Evolutionary conservation across 35 echinoderm and acorn worm species (phyloP).

Genomic region (Chiridota heheva): DNA sequence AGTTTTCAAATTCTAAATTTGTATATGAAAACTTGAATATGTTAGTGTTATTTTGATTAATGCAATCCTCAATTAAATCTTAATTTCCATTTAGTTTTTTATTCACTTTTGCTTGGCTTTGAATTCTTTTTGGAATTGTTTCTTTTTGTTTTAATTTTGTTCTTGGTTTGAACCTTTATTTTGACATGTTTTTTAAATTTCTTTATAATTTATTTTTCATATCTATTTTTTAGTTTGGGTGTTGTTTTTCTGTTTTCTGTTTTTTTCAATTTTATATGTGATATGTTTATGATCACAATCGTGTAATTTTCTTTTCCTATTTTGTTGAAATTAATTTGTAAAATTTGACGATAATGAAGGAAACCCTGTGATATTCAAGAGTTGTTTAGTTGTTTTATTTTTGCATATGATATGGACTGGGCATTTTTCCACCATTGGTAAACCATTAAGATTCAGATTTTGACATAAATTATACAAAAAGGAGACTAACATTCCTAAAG

Average conservation of each 20-base stretch:
- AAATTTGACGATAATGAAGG: conserved; percentile 24
- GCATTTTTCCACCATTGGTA: background rate
- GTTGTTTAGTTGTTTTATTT: background rate
- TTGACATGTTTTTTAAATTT: background rate
- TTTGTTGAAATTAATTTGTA: background rate
- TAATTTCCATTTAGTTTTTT: background rate
- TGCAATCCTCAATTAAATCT: background rate
- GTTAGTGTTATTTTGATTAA: background rate
- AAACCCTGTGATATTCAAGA: background rate
- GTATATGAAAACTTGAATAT: background rate
- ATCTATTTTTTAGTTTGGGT: too few relatives aligned
- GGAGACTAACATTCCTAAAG: background rate
- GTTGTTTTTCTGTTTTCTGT: background rate
- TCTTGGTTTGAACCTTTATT: background rate
- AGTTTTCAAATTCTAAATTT: background rate
- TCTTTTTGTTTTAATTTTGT: background rate
- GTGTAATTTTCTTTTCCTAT: background rate
- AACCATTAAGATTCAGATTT: background rate
- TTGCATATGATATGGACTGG: background rate
- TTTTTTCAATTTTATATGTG: background rate
- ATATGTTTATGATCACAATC: background rate
- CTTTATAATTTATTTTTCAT: background rate
- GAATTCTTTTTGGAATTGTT: background rate
- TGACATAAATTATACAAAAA: background rate
- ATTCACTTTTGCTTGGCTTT: background rate